Conservation (phyloP, 2,113 vertebrate species). For the Halichoerus grypus region DNA sequence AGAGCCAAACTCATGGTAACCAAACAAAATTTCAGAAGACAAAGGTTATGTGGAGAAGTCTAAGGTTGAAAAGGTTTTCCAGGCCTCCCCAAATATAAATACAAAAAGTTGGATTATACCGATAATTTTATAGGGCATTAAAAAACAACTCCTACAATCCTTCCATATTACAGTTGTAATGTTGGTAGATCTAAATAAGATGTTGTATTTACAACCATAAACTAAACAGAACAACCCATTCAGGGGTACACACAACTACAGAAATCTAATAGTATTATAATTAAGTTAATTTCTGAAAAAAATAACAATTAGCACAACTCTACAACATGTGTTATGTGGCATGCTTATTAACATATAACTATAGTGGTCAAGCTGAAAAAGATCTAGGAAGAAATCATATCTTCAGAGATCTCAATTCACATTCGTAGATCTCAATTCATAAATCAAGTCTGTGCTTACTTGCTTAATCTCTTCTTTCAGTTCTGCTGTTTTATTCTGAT, state of each 20-base stretch:
- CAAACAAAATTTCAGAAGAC: constrained; percentile 23
- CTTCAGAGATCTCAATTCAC: constrained; percentile 10
- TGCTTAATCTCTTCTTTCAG: constrained; percentile 70
- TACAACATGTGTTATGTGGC: neutral
- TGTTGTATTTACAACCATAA: constrained; percentile 30
- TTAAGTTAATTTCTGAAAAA: neutral
- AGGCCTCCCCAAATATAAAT: neutral
- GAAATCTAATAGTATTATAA: neutral
- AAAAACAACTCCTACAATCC: neutral
- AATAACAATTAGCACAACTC: neutral
- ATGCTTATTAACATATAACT: neutral
- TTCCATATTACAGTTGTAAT: neutral
- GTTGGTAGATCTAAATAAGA: constrained; percentile 4
- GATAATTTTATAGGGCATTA: neutral
- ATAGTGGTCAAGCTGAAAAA: constrained; percentile 11
- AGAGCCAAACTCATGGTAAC: neutral
- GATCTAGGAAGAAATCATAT: neutral
- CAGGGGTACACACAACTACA: neutral
- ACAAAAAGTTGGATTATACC: neutral
- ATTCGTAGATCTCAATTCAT: constrained; percentile 1
- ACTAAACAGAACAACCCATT: constrained; percentile 8
- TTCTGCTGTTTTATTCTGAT: constrained; percentile 66
- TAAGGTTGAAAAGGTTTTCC: neutral
- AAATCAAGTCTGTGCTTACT: constrained; percentile 75
- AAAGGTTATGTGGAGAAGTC: neutral